Evolutionary conservation across 1,140 invertebrate genomes (phyloP).

Genomic region (Notospermus geniculatus): DNA sequence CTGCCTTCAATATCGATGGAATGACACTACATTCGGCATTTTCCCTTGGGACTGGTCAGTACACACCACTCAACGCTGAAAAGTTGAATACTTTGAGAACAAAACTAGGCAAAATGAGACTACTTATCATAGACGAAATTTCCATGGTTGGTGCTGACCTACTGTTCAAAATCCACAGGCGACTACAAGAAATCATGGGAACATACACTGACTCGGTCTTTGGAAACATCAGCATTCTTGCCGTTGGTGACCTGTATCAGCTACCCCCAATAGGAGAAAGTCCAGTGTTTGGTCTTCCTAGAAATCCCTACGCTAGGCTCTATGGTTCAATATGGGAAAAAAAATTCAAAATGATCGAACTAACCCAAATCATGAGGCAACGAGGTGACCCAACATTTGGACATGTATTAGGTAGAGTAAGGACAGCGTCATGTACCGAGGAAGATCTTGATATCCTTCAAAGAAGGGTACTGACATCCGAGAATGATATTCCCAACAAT

Average conservation of each 20-base stretch:
- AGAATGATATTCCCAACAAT: background rate
- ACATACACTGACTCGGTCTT: background rate
- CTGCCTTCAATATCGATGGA: slow-evolving; percentile 6
- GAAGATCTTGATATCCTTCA: background rate
- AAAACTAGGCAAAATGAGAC: background rate
- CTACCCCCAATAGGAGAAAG: background rate
- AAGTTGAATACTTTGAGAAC: background rate
- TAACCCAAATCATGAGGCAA: no score
- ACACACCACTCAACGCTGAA: background rate
- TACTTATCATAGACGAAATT: slow-evolving; percentile 5
- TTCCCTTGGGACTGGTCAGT: background rate
- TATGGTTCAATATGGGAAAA: background rate
- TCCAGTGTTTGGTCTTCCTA: background rate
- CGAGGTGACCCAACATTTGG: no score
- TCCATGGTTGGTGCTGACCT: slow-evolving; percentile 7
- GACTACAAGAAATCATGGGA: slow-evolving; percentile 1
- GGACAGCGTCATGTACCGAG: background rate
- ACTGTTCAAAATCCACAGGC: background rate
- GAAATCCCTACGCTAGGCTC: background rate
- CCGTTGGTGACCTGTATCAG: slow-evolving; percentile 6
- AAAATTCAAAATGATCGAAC: no score
- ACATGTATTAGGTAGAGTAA: background rate
- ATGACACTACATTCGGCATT: slow-evolving; percentile 2
- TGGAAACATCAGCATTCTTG: background rate
- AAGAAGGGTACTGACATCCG: background rate